Conservation (phyloP, 2,888 invertebrate genomes). For the Ptychoptera albimana region DNA sequence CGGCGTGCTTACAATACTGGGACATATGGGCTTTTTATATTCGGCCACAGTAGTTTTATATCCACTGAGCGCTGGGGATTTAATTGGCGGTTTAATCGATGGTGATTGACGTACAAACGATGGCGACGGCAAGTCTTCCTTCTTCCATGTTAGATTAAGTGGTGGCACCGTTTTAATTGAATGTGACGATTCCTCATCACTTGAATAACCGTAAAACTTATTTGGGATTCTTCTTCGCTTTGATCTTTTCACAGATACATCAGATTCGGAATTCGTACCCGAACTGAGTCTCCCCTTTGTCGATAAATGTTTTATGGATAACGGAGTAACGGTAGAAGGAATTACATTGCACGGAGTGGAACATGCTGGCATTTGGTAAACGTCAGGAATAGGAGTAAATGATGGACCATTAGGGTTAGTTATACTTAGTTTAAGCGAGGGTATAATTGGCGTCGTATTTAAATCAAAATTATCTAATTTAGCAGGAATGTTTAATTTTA, state of each 20-base stretch:
- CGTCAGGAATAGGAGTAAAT: no score
- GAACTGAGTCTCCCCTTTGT: conserved; percentile 16
- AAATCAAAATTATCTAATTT: no score
- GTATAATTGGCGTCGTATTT: no score
- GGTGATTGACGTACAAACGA: conserved; percentile 6
- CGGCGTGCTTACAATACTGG: neutral
- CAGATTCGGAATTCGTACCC: conserved; percentile 36
- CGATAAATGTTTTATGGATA: no score
- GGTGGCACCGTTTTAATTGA: conserved; percentile 38
- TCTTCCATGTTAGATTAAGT: conserved; percentile 56
- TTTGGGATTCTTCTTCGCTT: conserved; percentile 69
- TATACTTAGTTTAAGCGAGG: no score
- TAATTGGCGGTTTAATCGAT: conserved; percentile 16
- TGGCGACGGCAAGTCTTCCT: conserved; percentile 49
- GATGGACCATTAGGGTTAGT: no score
- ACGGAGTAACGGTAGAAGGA: no score
- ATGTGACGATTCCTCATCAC: conserved; percentile 54
- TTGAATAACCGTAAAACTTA: conserved; percentile 76
- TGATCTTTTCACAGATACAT: conserved; percentile 47
- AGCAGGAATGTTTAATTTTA: conserved; percentile 42
- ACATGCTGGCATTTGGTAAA: no score
- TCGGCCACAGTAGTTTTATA: conserved; percentile 21
- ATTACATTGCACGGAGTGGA: no score
- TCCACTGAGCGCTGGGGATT: conserved; percentile 10
- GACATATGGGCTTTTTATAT: conserved; percentile 16